Evolutionary conservation across 37 sponge, comb jelly and placozoan species (phyloP).

Genomic region (Petrosia ficiformis): DNA sequence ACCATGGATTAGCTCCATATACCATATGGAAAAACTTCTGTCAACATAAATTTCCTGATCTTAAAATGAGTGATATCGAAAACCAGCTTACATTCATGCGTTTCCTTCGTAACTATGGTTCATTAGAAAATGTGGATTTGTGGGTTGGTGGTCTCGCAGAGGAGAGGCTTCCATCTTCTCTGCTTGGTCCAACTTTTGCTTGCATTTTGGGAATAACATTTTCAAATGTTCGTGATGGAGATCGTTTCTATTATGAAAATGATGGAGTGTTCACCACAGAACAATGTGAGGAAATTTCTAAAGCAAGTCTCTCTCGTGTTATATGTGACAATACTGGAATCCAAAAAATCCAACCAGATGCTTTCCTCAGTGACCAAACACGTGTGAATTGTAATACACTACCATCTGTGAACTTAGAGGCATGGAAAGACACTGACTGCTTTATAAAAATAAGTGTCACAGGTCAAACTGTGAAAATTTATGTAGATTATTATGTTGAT

Average conservation of each 20-base stretch:
- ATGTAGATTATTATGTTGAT: too few relatives aligned
- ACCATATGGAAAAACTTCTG: slow-evolving; percentile 62
- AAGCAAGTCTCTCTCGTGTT: slow-evolving; percentile 54
- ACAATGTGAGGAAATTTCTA: slow-evolving; percentile 50
- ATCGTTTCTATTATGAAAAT: slow-evolving; percentile 80
- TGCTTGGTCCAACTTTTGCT: slow-evolving; percentile 88
- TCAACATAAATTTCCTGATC: slow-evolving; percentile 3
- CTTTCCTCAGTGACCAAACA: slow-evolving; percentile 42
- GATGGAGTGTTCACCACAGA: slow-evolving; percentile 60
- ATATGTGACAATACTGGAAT: slow-evolving; percentile 87
- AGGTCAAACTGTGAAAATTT: too few relatives aligned
- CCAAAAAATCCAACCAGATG: slow-evolving; percentile 50
- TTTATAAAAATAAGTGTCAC: too few relatives aligned
- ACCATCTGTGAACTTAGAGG: slow-evolving; percentile 39
- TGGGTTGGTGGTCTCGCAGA: slow-evolving; percentile 85
- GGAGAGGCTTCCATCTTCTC: slow-evolving; percentile 32
- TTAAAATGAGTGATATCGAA: not conserved
- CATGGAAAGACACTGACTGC: slow-evolving; percentile 54
- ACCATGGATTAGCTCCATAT: slow-evolving; percentile 89
- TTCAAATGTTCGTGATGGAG: slow-evolving; percentile 68
- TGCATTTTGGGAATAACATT: slow-evolving; percentile 88
- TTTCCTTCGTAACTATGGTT: slow-evolving; percentile 51
- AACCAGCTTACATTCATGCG: slow-evolving; percentile 3
- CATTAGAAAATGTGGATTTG: slow-evolving; percentile 65
- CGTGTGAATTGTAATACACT: slow-evolving; percentile 26